Evolutionary conservation across 2,888 invertebrate species (phyloP).

Genomic region (Pocota personata): DNA sequence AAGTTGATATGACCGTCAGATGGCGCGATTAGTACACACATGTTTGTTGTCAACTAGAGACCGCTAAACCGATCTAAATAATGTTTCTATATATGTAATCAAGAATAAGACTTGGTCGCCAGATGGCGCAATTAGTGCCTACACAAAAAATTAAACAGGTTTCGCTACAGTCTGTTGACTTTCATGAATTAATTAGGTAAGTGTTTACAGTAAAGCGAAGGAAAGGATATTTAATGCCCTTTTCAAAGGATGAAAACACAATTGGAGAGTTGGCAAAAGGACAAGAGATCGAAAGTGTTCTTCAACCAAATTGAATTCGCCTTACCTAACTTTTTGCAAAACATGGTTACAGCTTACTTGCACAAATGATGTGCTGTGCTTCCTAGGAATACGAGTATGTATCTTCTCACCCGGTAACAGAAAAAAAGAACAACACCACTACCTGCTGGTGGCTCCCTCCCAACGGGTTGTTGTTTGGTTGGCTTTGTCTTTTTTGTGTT

Average conservation of each 20-base stretch:
- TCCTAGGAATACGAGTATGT: not conserved
- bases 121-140: no score
- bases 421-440: not conserved
- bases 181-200: no score
- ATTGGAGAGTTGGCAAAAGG: not conserved
- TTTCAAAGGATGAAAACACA: not conserved
- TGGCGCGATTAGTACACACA: no score
- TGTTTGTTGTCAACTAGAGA: no score
- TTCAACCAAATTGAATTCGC: not conserved
- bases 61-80: no score
- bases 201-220: no score
- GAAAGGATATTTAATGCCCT: no score
- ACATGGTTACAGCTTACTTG: not conserved
- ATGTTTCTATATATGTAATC: no score
- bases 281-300: slow-evolving; percentile 13
- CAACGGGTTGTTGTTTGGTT: not conserved
- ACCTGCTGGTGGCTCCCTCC: not conserved
- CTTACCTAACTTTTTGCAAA: not conserved
- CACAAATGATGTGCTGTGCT: not conserved
- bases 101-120: no score
- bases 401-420: not conserved
- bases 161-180: no score
- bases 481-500: not conserved
- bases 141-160: no score
- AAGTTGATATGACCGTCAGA: no score